Percentiles rank a stretch among this genome's conserved stretches.
Conservation (phyloP, 2,888 invertebrate genomes). For the Xestia xanthographa region DNA sequence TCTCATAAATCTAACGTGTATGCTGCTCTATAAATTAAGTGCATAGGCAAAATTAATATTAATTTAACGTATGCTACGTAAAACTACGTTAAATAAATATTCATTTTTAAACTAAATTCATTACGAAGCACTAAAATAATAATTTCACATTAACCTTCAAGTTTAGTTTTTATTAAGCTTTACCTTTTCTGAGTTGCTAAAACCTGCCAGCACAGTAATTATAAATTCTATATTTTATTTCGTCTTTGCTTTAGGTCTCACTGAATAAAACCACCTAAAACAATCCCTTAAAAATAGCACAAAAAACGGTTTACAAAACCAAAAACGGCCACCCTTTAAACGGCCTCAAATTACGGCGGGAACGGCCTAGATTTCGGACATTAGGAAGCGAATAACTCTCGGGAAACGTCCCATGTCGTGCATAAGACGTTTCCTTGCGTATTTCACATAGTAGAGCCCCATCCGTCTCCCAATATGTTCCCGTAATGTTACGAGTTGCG, state of each 20-base stretch:
- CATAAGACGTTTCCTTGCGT: constrained; percentile 80
- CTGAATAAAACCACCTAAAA: background rate
- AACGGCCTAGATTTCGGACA: constrained; percentile 75
- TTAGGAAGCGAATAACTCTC: constrained; percentile 83
- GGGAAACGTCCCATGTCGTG: constrained; percentile 78
- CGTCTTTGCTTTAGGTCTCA: background rate
- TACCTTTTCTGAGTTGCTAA: background rate
- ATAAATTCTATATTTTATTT: background rate
- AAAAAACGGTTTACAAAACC: constrained; percentile 17
- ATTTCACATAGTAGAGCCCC: constrained; percentile 79
- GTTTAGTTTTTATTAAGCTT: too few species aligned
- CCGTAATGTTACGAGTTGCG: constrained; percentile 80
- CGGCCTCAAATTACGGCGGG: constrained; percentile 73
- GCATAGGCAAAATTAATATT: constrained; percentile 4
- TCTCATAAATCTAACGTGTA: constrained; percentile 11
- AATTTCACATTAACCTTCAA: background rate
- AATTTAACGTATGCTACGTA: background rate
- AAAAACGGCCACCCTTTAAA: constrained; percentile 68
- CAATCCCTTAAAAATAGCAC: background rate
- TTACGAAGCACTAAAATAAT: background rate
- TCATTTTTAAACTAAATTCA: background rate
- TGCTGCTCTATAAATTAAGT: background rate
- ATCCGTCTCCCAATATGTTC: constrained; percentile 84
- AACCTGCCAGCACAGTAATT: background rate
- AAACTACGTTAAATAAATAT: background rate